Evolutionary conservation across 1,140 invertebrate genomes (phyloP).

Genomic region (Acromyrmex echinatior): DNA sequence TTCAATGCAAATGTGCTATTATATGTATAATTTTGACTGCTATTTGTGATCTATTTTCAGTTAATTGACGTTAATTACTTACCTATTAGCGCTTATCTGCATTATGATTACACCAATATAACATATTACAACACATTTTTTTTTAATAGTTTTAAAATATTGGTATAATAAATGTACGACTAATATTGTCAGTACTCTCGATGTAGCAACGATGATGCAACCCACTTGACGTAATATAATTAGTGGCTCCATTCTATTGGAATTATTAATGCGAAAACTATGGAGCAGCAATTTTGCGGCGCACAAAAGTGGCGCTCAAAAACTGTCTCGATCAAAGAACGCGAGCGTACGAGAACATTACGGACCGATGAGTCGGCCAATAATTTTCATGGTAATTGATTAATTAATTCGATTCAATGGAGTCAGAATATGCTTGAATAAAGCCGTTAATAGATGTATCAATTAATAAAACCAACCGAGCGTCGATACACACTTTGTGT

Average conservation of each 20-base stretch:
- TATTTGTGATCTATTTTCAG: not conserved
- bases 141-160: constrained; percentile 14
- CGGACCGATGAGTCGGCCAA: constrained; percentile 45
- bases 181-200: constrained; percentile 16
- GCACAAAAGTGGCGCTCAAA: constrained; percentile 41
- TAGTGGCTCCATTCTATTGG: constrained; percentile 30
- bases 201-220: not conserved
- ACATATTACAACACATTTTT: not conserved
- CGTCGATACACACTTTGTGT: constrained; percentile 24
- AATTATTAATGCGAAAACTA: constrained; percentile 58
- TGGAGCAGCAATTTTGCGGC: constrained; percentile 36
- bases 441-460: constrained; percentile 61
- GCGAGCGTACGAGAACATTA: constrained; percentile 33
- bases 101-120: not conserved
- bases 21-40: not conserved
- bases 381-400: constrained; percentile 64
- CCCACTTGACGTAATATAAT: constrained; percentile 24
- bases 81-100: not conserved
- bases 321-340: constrained; percentile 57
- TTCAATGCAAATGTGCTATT: not conserved
- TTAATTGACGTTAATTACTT: not conserved
- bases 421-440: constrained; percentile 56
- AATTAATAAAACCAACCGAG: constrained; percentile 56
- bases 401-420: constrained; percentile 61
- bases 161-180: not conserved